These are phyloP conservation scores for Bibio marci DNA, from an alignment of 2,888 invertebrate genomes.

Conservation along the genomic window DNA sequence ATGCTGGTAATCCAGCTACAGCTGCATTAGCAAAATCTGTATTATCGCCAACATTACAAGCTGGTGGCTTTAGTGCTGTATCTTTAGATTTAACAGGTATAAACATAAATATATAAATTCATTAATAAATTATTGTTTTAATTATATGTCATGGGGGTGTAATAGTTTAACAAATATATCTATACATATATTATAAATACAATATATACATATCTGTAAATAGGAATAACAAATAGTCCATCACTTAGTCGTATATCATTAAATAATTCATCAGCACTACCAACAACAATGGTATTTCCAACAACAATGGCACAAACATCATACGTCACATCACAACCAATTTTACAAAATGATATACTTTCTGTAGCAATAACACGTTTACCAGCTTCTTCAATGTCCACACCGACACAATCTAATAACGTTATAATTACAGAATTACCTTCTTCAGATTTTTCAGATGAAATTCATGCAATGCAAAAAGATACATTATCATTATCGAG, in stretches of 20 bases:
- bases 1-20: conserved; percentile 54
- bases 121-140: too few species aligned
- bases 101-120: not conserved
- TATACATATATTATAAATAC: too few species aligned
- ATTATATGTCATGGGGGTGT: too few species aligned
- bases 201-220: too few species aligned
- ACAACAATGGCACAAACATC: conserved; percentile 13
- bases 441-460: too few species aligned
- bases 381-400: conserved; percentile 10
- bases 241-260: not conserved
- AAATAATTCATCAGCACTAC: not conserved
- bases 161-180: too few species aligned
- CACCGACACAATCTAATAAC: too few species aligned
- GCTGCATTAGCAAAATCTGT: conserved; percentile 66
- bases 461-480: too few species aligned
- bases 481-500: too few species aligned
- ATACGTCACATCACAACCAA: conserved; percentile 18
- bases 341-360: conserved; percentile 16
- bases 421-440: too few species aligned
- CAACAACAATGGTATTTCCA: conserved; percentile 11
- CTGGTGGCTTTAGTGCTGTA: conserved; percentile 12
- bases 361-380: conserved; percentile 19
- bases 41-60: conserved; percentile 30
- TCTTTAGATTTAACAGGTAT: conserved; percentile 4
- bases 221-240: conserved; percentile 2